A percentile compares a stretch with the other conserved stretches of the same genome.
Evolutionary conservation across 2,113 vertebrate genomes (phyloP).

Genomic region (Thunnus thynnus): DNA sequence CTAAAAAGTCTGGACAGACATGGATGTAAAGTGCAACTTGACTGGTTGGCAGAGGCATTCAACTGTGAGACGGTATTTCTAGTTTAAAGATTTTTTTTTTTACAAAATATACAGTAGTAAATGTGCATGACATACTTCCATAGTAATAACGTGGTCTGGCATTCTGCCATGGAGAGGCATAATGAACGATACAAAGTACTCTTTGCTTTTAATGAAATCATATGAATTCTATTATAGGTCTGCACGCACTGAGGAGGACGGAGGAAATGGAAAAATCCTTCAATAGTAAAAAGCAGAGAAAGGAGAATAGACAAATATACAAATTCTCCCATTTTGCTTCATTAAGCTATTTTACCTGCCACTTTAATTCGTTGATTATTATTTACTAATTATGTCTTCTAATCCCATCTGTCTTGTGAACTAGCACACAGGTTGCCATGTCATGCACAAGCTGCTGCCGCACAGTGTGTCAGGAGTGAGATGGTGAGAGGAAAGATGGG

Average conservation of each 20-base stretch:
- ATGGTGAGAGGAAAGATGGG: background rate
- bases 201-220: slow-evolving; percentile 19
- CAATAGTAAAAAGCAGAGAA: slow-evolving; percentile 3
- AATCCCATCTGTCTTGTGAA: background rate
- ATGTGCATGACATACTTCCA: background rate
- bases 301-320: background rate
- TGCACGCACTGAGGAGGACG: background rate
- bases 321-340: background rate
- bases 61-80: too few species aligned
- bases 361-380: slow-evolving; percentile 19
- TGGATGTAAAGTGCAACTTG: too few species aligned
- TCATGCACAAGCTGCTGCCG: background rate
- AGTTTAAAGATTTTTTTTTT: background rate
- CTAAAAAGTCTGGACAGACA: too few species aligned
- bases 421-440: background rate
- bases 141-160: slow-evolving; percentile 7
- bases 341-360: background rate
- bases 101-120: slow-evolving; percentile 7
- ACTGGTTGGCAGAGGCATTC: too few species aligned
- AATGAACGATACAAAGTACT: slow-evolving; percentile 13
- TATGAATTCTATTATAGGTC: background rate
- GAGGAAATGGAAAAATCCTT: slow-evolving; percentile 14
- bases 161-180: background rate
- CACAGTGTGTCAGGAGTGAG: background rate
- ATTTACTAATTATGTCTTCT: background rate